Base-by-base conservation (phyloP, 1,140 invertebrate species). In the Oryzaephilus surinamensis region DNA sequence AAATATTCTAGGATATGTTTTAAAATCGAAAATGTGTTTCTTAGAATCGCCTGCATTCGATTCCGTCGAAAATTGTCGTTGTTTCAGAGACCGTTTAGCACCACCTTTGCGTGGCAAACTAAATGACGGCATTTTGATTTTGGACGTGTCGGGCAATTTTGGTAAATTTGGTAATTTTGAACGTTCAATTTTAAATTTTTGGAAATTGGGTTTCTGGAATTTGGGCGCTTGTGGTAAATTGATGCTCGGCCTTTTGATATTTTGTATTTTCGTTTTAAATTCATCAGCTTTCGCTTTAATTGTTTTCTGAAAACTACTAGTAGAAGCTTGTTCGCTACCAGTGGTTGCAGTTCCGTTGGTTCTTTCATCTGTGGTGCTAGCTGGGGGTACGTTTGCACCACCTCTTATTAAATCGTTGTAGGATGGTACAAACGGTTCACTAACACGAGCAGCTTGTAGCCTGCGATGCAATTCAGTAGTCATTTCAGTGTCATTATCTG, bases 1-100 rank as follows among this genome's bases (percentile, higher is more conserved):
- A 50, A 87, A 84, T 15, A 84, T 64, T 40, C 81, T 69, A 0
- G 82, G 82, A 58, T 80, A 83, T 0, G 82, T 84, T 43, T 74
- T 73, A 41, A 81, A 79, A 54, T 81, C 77, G 58, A 83, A 83
- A 71, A 80, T 55, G 61, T 72, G 62, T 66, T 66, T 53, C 63
- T 72, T 44, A 35, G 66, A 60, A 31, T 61, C 58, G 17, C 58
- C 61, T 0, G 55, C 61, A 28, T 45, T 65, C 20, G 63, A 70
- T 41, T 71, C 67, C 13, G 61, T 69, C 26, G 67, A 70, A 6
- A 48, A 48, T 38, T 67, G 60, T 35, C 57, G 53, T 24, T 58
- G 46, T 28, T 61, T 54, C 8, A 63, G 48, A 24, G 45, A 38
- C 28, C 37, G 36, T 39, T 52, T 57, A 15, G 23, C 32, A n/a